Conservation (phyloP, 1,140 invertebrate species). For the Cotesia chilonis region DNA sequence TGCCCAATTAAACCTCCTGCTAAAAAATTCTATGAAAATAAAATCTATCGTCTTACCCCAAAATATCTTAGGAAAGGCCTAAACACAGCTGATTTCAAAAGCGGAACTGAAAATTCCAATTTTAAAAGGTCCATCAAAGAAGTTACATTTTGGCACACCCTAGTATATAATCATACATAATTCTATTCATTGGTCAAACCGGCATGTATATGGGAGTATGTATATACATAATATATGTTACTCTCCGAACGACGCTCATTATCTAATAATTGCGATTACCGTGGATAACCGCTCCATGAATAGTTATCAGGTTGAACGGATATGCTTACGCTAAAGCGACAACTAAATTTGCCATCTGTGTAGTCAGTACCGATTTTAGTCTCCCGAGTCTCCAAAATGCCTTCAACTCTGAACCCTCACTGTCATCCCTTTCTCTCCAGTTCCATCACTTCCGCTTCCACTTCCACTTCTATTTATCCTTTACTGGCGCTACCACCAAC, state of each 20-base stretch:
- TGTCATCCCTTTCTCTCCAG: constrained; percentile 5
- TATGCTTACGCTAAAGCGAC: constrained; percentile 43
- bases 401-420: constrained; percentile 11
- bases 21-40: no score
- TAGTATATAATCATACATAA: no score
- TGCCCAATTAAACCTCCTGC: no score
- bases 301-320: constrained; percentile 44
- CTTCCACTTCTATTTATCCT: not conserved
- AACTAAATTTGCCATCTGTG: constrained; percentile 40
- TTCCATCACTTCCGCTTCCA: not conserved
- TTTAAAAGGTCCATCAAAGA: no score
- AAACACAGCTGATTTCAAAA: no score
- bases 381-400: not conserved
- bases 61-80: no score
- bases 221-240: not conserved
- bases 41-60: no score
- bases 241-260: constrained; percentile 34
- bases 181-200: constrained; percentile 25
- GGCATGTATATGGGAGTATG: not conserved
- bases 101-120: no score
- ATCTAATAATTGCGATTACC: constrained; percentile 47
- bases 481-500: not conserved
- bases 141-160: no score
- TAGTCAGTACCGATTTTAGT: constrained; percentile 39
- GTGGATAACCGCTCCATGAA: constrained; percentile 46